Evolutionary conservation across 2,113 vertebrate species (phyloP), one percentile per base, ranked within the genome.

Genomic region (Recurvirostra avosetta): DNA sequence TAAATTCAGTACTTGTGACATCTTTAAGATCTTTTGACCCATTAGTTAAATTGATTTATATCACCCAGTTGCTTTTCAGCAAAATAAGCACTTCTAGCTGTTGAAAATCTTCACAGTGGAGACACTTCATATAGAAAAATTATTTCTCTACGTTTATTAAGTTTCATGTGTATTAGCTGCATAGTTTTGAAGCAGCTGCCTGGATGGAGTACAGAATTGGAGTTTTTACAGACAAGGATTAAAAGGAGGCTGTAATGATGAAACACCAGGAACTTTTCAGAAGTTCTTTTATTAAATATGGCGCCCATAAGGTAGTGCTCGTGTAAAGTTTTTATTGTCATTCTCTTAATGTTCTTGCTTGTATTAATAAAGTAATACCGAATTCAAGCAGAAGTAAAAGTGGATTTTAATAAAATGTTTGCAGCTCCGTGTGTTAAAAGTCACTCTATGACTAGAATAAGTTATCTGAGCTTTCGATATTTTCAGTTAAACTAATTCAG

Each of bases 11-110:
- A 23, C 43, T 91, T 53, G n/a, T 59, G 80, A 73, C 72, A 73
- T 77, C 79, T 94, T 88, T 45, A 92, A 89, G 53, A 40, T 86
- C 84, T 88, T 97, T 92, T 94, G 80, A 91, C 92, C 88, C 41
- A 8, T 96, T 86, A 75, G 65, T 92, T 94, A 53, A 87, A 74
- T 56, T 81, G 71, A 62, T 81, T 84, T 95, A 41, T 86, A 40
- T 82, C 70, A 77, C 73, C 61, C 27, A 52, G 74, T 66, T 94
- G 73, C 70, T 91, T 91, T 90, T 84, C 76, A 81, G 67, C 61
- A 94, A 85, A 86, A 86, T 29, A 88, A 93, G 53, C 66, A 56
- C 50, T 91, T 90, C 29, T 56, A 10, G 71, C 30, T 59, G 1
- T 27, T 83, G 52, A 52, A 92, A 73, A 59, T 68, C 47, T 89